phyloP scores from a whole-genome alignment of 2,113 vertebrate genomes.

The Pipra filicauda region DNA sequence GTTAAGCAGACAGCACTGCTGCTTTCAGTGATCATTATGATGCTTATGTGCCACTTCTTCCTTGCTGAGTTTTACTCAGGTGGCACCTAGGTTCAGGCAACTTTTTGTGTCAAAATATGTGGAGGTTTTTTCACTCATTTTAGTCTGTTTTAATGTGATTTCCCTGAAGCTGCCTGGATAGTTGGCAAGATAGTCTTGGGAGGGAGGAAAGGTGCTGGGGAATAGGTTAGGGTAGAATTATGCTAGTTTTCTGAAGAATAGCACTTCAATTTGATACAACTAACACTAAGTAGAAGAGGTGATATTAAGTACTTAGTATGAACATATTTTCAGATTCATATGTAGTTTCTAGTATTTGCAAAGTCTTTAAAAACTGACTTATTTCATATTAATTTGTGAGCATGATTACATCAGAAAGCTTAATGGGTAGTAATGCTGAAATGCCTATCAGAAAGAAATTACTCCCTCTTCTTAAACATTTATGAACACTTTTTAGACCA shows the following conservation, averaged over 20 bases:
- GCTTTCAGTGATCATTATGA: rapidly evolving
- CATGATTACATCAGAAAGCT: background rate
- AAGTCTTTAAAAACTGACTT: background rate
- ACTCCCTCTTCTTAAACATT: background rate
- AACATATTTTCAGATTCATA: background rate
- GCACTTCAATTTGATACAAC: background rate
- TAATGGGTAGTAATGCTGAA: background rate
- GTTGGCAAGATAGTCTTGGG: background rate
- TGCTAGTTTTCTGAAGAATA: background rate
- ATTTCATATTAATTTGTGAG: background rate
- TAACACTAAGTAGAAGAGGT: background rate
- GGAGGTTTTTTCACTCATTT: background rate
- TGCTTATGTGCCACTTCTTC: background rate
- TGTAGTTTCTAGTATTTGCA: background rate
- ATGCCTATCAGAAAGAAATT: background rate
- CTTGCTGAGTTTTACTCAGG: background rate
- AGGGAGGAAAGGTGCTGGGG: background rate
- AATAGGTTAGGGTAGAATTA: background rate
- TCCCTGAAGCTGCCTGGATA: background rate
- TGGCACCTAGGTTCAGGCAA: background rate
- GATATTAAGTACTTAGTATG: background rate
- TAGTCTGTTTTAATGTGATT: background rate
- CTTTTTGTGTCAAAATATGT: background rate
- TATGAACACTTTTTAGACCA: background rate
- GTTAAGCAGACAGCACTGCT: background rate